Conservation (phyloP, 2,797 vertebrate species). For the Enteromius paludinosus region DNA sequence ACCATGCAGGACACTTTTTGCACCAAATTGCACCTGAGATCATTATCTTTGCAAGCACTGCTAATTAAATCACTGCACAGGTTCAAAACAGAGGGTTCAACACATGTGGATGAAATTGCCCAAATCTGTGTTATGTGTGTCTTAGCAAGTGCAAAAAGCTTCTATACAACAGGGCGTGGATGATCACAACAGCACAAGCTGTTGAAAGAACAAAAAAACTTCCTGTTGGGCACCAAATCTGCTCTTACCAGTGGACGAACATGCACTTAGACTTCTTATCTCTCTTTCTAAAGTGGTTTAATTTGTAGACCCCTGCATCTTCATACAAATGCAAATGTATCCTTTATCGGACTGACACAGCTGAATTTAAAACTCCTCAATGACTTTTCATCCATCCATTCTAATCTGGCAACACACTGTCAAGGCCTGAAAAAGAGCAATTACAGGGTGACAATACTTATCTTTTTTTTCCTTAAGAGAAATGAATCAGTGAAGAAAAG, state of each 20-base stretch:
- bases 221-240: conserved; percentile 16
- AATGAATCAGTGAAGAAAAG: conserved; percentile 37
- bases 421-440: conserved; percentile 55
- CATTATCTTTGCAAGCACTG: not conserved
- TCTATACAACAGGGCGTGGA: not conserved
- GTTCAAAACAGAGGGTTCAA: not conserved
- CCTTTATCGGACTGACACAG: conserved; percentile 51
- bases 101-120: not conserved
- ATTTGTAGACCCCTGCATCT: conserved; percentile 47
- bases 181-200: conserved; percentile 52
- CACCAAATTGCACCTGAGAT: not conserved
- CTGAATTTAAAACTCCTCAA: conserved; percentile 51
- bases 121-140: not conserved
- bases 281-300: conserved; percentile 34
- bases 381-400: conserved; percentile 47
- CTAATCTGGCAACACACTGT: conserved; percentile 51
- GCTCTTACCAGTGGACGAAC: conserved; percentile 14
- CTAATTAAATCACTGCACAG: conserved; percentile 1
- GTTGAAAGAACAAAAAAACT: conserved; percentile 52
- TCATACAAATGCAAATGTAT: conserved; percentile 56
- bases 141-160: not conserved
- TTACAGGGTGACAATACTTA: conserved; percentile 58
- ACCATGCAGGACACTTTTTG: not conserved
- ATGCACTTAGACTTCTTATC: conserved; percentile 18
- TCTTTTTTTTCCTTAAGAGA: conserved; percentile 43